Base-by-base conservation (phyloP, 2,797 vertebrate species). In the Danio kyathit region DNA sequence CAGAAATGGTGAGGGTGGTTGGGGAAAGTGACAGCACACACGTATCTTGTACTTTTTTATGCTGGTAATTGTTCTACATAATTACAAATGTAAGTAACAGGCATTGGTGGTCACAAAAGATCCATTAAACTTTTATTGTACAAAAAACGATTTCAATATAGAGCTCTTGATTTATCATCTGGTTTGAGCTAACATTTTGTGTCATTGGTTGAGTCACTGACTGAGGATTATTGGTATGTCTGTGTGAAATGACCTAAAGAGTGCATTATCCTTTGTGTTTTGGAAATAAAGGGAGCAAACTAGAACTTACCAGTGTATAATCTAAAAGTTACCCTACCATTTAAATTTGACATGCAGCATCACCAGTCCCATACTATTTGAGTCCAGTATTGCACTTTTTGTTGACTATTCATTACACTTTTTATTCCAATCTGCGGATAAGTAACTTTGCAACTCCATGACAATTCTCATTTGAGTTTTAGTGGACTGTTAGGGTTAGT, bases 21-120 rank as follows among this genome's bases (percentile, higher is more conserved):
- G 16, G 56, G n/a, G 29, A 67, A 60, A 71, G 66, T 19, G 46
- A 79, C 76, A 79, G 7, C 48, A 60, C 17, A 70, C 38, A 56
- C 13, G 49, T 49, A 43, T 56, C 4, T 41, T 56, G 67, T 71
- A 14, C 4, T 6, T 54, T 12, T 6, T 54, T 43, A 70, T 38
- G 38, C 8, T 7, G 13, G 21, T 9, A 69, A 51, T 14, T 49
- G 48, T 71, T 19, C 16, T 41, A 52, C 48, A 54, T 54, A 71
- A 54, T 71, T 10, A 41, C 5, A 54, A 41, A n/a, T 41, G 10
- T 14, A 29, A 3, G 14, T 60, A 14, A 54, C 4, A 16, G 38
- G 13, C 38, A 7, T 10, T 54, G 14, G 1, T 16, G 16, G 11
- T 9, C 8, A 7, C 2, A 2, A 54, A 54, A 2, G 16, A 41